Percentiles rank a stretch among this genome's conserved stretches.
phyloP scores from a whole-genome alignment of 2,888 invertebrate genomes.

The Ectemnius lituratus region DNA sequence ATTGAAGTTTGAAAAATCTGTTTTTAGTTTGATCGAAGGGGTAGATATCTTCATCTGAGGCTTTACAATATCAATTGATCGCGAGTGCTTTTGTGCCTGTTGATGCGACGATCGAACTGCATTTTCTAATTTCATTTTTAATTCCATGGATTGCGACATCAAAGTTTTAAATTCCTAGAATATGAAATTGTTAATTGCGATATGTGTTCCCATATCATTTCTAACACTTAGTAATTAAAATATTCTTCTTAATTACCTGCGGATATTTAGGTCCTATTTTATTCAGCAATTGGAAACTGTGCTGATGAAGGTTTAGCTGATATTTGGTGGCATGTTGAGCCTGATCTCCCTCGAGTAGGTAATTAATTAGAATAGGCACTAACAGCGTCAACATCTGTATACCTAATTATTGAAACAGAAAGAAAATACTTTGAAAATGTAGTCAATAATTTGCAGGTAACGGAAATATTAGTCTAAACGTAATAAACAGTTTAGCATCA shows the following conservation, averaged over 20 bases:
- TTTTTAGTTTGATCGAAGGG: conserved; percentile 94
- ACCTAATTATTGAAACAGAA: conserved; percentile 80
- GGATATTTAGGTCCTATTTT: conserved; percentile 96
- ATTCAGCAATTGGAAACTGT: conserved; percentile 93
- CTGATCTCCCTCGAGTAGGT: conserved; percentile 85
- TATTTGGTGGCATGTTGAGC: conserved; percentile 82
- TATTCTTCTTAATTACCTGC: conserved; percentile 80
- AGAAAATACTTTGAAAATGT: not conserved
- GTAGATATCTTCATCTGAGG: conserved; percentile 74
- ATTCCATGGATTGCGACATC: conserved; percentile 90
- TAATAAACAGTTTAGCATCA: conserved; percentile 19
- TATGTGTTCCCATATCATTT: not conserved
- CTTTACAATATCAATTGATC: conserved; percentile 70
- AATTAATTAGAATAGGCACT: conserved; percentile 94
- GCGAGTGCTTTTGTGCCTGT: conserved; percentile 80
- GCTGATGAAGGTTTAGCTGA: conserved; percentile 89
- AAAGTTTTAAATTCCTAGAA: conserved; percentile 92
- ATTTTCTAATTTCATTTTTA: conserved; percentile 90
- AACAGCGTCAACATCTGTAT: conserved; percentile 93
- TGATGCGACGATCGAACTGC: conserved; percentile 87
- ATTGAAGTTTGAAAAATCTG: conserved; percentile 95
- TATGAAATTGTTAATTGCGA: conserved; percentile 24
- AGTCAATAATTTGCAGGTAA: conserved; percentile 13
- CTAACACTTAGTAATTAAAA: not conserved
- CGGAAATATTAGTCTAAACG: conserved; percentile 1